phyloP scores from a whole-genome alignment of 2,113 vertebrate genomes.

The Phoenicopterus ruber region DNA sequence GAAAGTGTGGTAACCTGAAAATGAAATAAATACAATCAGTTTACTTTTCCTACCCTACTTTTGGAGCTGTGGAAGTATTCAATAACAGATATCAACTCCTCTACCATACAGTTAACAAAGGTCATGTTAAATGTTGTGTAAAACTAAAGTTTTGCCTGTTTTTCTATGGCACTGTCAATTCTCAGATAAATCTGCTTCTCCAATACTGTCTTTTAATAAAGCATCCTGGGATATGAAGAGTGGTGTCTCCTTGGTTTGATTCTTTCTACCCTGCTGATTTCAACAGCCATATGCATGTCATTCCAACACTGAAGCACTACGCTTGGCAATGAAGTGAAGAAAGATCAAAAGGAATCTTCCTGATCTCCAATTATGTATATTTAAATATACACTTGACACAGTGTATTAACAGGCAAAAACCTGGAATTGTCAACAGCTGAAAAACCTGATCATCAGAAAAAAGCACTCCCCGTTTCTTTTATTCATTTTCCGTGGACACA shows the following conservation, averaged over 20 bases:
- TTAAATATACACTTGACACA: conserved; percentile 4
- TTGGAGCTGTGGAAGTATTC: neutral
- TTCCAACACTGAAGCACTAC: neutral
- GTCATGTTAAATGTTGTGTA: neutral
- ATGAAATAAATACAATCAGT: neutral
- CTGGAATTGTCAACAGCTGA: neutral
- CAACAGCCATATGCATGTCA: neutral
- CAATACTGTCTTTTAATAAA: neutral
- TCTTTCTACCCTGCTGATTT: neutral
- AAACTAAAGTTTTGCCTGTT: neutral
- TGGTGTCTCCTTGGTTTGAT: neutral
- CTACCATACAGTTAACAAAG: neutral
- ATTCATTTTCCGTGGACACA: neutral
- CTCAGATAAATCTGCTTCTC: neutral
- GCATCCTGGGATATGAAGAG: neutral
- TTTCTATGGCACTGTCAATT: neutral
- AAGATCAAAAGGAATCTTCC: conserved; percentile 4
- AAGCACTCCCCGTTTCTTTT: neutral
- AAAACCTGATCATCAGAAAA: neutral
- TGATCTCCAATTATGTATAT: neutral
- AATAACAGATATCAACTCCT: neutral
- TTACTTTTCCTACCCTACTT: conserved; percentile 6
- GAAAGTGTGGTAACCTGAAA: neutral
- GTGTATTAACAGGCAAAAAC: neutral
- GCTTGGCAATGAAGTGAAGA: neutral